Evolutionary conservation across 2,797 vertebrate species (phyloP).

Genomic region (Siniperca obscura): DNA sequence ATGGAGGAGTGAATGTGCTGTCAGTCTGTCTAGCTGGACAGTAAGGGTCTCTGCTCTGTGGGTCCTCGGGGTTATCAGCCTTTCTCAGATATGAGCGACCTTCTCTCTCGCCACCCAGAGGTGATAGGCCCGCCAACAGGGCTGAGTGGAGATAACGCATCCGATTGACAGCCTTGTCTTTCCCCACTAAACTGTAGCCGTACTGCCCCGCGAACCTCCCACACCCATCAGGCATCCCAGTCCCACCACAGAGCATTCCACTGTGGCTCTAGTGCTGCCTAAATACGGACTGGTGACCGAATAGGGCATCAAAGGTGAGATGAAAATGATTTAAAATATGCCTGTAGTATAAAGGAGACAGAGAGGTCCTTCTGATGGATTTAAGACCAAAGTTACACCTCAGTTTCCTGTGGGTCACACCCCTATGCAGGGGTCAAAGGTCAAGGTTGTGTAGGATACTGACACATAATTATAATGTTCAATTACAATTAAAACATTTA

Average conservation of each 20-base stretch:
- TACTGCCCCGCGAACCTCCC: constrained; percentile 24
- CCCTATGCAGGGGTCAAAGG: constrained; percentile 7
- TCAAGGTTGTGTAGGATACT: constrained; percentile 11
- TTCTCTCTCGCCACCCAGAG: constrained; percentile 79
- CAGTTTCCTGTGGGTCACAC: background rate
- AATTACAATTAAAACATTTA: background rate
- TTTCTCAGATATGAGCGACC: constrained; percentile 77
- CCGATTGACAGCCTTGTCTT: constrained; percentile 73
- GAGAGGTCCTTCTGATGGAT: background rate
- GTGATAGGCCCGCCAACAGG: constrained; percentile 77
- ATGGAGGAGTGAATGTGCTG: constrained; percentile 31
- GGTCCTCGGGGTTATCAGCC: constrained; percentile 79
- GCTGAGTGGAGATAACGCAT: constrained; percentile 77
- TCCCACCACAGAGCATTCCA: constrained; percentile 57
- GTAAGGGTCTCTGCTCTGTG: constrained; percentile 54
- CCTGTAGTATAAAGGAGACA: background rate
- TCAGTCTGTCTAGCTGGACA: constrained; percentile 49
- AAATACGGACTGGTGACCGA: constrained; percentile 50
- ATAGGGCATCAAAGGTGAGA: constrained; percentile 33
- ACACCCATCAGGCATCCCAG: constrained; percentile 20
- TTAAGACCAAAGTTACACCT: background rate
- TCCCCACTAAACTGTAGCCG: constrained; percentile 17
- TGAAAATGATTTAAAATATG: background rate
- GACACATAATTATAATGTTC: background rate
- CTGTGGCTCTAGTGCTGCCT: constrained; percentile 31